phyloP scores from a whole-genome alignment of 2,797 vertebrate genomes.

The Echiichthys vipera region DNA sequence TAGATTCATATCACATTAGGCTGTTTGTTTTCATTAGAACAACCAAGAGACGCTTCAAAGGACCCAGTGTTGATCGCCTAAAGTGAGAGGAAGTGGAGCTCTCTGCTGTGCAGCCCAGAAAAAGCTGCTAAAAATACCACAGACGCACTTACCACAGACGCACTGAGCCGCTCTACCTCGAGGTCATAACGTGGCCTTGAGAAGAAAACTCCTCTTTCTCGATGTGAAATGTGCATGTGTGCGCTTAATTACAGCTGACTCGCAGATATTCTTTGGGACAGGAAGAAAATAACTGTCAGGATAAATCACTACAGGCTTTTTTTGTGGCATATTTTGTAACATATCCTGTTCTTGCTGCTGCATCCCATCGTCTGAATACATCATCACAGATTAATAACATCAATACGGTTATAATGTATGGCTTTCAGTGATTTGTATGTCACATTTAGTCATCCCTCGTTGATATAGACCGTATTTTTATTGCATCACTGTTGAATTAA shows the following conservation, averaged over 20 bases:
- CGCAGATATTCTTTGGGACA: background rate
- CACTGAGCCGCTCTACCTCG: conserved; percentile 11
- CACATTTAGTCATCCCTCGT: background rate
- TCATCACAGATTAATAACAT: background rate
- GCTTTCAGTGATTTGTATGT: background rate
- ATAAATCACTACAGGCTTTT: background rate
- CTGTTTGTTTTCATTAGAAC: background rate
- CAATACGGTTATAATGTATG: background rate
- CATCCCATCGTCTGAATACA: background rate
- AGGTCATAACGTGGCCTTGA: conserved; percentile 34
- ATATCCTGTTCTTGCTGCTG: too few relatives aligned
- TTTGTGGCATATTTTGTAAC: background rate
- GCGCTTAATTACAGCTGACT: too few relatives aligned
- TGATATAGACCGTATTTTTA: background rate
- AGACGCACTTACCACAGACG: too few relatives aligned
- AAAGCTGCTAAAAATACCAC: conserved; percentile 42
- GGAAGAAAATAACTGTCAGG: background rate
- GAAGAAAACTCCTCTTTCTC: background rate
- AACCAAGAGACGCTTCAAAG: background rate
- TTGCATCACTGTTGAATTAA: background rate
- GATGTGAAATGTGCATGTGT: background rate
- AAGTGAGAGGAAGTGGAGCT: background rate
- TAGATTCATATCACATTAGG: background rate
- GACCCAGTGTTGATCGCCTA: background rate
- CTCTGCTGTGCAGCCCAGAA: conserved; percentile 25